Conservation (phyloP, 2,113 vertebrate genomes). For the Galemys pyrenaicus region DNA sequence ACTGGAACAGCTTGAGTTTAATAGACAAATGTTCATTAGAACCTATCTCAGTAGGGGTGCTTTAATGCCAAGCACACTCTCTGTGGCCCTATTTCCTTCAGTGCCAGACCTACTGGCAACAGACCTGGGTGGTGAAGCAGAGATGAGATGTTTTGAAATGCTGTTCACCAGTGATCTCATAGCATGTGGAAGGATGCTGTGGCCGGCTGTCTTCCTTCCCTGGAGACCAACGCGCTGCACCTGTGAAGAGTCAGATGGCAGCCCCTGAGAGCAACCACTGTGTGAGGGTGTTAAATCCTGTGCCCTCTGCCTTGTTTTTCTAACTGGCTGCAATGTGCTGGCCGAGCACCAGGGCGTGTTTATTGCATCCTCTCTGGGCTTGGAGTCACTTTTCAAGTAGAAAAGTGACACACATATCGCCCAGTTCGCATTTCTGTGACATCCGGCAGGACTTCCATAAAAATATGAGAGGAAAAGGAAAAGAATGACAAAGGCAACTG, state of each 20-base stretch:
- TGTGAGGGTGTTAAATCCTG: slow-evolving; percentile 15
- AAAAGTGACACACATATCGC: slow-evolving; percentile 20
- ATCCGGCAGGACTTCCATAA: slow-evolving; percentile 47
- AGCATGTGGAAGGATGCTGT: neutral
- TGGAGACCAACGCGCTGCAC: neutral
- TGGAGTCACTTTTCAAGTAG: neutral
- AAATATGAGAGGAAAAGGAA: slow-evolving; percentile 47
- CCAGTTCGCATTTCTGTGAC: slow-evolving; percentile 55
- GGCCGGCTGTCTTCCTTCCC: neutral
- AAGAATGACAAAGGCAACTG: slow-evolving; percentile 31
- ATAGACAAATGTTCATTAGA: neutral
- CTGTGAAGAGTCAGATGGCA: slow-evolving; percentile 16
- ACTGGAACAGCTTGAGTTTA: neutral
- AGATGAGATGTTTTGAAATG: neutral
- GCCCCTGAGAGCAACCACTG: neutral
- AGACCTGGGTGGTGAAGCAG: neutral
- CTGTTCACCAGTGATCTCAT: neutral
- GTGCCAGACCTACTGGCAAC: neutral
- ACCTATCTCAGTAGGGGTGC: neutral
- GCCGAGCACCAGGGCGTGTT: slow-evolving; percentile 24
- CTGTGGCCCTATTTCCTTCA: neutral
- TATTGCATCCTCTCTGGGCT: slow-evolving; percentile 65
- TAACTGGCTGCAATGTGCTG: slow-evolving; percentile 63
- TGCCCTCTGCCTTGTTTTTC: slow-evolving; percentile 53
- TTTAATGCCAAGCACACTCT: accelerated